Conservation (phyloP, 2,797 vertebrate species). For the Acrocephalus scirpaceus region DNA sequence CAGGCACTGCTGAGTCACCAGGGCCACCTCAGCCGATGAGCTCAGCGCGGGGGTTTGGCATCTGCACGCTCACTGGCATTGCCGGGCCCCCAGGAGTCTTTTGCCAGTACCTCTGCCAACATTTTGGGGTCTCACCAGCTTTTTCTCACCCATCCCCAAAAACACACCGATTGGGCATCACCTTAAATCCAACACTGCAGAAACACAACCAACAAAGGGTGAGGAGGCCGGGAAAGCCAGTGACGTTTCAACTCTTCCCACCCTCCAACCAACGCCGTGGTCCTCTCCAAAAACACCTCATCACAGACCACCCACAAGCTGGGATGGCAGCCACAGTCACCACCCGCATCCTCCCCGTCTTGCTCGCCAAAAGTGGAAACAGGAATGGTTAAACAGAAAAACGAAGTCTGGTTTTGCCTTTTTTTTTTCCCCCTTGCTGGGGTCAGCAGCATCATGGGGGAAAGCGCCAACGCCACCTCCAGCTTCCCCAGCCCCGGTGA, state of each 20-base stretch:
- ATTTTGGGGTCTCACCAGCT: background rate
- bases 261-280: rapidly evolving
- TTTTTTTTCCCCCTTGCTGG: too few species aligned
- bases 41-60: slow-evolving; percentile 45
- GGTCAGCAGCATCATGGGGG: background rate
- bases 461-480: background rate
- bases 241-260: background rate
- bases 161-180: rapidly evolving
- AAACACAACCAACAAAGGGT: background rate
- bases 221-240: background rate
- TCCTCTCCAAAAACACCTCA: background rate
- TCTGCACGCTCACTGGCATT: background rate
- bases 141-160: background rate
- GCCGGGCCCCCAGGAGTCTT: background rate
- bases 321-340: rapidly evolving
- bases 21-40: slow-evolving; percentile 36
- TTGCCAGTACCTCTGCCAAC: background rate
- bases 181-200: background rate
- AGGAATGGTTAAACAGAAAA: background rate
- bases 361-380: rapidly evolving
- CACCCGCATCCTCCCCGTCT: background rate
- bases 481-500: background rate
- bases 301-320: background rate
- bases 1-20: slow-evolving; percentile 31
- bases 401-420: background rate